phyloP scores from a whole-genome alignment of 2,113 vertebrate genomes.

The Passer domesticus region DNA sequence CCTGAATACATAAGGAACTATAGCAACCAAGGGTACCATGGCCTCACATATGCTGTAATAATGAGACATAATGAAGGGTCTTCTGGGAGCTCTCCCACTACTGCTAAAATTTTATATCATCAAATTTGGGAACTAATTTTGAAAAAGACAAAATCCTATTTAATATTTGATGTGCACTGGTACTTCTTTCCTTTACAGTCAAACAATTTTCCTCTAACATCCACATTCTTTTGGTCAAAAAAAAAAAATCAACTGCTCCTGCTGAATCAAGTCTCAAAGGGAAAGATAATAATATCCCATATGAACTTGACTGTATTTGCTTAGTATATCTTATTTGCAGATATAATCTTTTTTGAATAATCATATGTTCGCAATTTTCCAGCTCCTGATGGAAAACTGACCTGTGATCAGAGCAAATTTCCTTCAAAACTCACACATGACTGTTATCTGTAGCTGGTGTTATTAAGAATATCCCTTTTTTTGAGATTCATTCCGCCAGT shows the following conservation, averaged over 20 bases:
- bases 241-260: neutral
- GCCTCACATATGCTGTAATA: slow-evolving; percentile 37
- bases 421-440: neutral
- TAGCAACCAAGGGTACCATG: slow-evolving; percentile 14
- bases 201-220: neutral
- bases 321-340: slow-evolving; percentile 28
- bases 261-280: slow-evolving; percentile 4
- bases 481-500: neutral
- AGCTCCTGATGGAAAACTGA: slow-evolving; percentile 40
- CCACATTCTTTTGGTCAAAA: neutral
- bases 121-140: slow-evolving; percentile 15
- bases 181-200: neutral
- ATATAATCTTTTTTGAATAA: slow-evolving; percentile 46
- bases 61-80: slow-evolving; percentile 39
- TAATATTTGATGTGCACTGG: slow-evolving; percentile 21
- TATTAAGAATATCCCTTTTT: neutral
- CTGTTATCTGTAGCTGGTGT: neutral
- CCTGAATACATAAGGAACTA: slow-evolving; percentile 47
- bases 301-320: slow-evolving; percentile 20
- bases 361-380: slow-evolving; percentile 31
- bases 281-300: neutral
- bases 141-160: slow-evolving; percentile 26
- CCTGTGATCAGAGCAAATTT: slow-evolving; percentile 22
- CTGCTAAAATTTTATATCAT: neutral
- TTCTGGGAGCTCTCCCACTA: slow-evolving; percentile 28